Conservation (phyloP, 2,888 invertebrate species). For the Mesorhabditis sp. region DNA sequence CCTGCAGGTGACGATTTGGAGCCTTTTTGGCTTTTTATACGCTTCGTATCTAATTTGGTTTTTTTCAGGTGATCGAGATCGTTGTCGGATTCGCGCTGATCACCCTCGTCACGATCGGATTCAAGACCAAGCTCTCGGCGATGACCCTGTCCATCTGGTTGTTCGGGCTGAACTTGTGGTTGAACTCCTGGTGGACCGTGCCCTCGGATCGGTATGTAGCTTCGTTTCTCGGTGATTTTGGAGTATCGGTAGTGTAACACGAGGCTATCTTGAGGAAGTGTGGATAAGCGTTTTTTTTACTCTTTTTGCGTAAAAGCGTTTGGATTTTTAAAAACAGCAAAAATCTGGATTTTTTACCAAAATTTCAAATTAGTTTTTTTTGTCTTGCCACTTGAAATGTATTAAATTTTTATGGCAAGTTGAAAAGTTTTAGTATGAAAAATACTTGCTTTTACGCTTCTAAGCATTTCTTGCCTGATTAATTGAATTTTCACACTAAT, state of each 20-base stretch:
- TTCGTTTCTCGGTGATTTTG: not conserved
- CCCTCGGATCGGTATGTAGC: not conserved
- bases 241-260: not conserved
- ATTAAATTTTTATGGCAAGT: too few species aligned
- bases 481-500: too few species aligned
- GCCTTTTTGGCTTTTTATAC: not conserved
- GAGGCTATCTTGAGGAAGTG: too few species aligned
- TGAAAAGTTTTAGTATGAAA: too few species aligned
- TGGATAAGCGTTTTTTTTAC: too few species aligned
- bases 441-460: too few species aligned
- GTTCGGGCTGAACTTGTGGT: conserved; percentile 81
- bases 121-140: conserved; percentile 96
- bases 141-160: conserved; percentile 85
- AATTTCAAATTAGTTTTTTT: too few species aligned
- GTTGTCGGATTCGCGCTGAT: conserved; percentile 84
- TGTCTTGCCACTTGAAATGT: too few species aligned
- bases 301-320: too few species aligned
- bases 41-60: not conserved
- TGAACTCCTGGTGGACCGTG: conserved; percentile 78
- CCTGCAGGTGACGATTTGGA: conserved; percentile 64
- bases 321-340: too few species aligned
- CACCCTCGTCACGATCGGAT: conserved; percentile 91
- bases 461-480: too few species aligned
- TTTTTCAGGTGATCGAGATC: conserved; percentile 68
- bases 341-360: too few species aligned